Conservation (phyloP, 2,797 vertebrate genomes). For the Sylvilagus floridanus region DNA sequence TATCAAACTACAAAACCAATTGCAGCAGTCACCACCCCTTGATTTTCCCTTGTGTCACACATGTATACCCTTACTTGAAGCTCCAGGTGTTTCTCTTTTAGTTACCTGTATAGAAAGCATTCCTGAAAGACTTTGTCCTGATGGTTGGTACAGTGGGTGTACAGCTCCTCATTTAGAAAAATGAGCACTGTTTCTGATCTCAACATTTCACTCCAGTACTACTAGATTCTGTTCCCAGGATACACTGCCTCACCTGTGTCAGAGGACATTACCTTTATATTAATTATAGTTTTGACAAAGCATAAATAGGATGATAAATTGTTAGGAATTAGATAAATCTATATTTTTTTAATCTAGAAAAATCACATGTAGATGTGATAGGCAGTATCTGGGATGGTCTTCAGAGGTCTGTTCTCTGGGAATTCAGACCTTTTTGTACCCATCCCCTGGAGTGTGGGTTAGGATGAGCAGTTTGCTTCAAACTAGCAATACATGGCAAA, state of each 20-base stretch:
- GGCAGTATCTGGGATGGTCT: background rate
- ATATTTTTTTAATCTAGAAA: conserved; percentile 22
- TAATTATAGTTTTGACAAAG: conserved; percentile 37
- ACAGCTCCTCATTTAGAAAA: background rate
- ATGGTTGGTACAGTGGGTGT: background rate
- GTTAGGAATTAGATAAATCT: background rate
- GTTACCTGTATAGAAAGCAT: background rate
- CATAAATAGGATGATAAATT: conserved; percentile 6
- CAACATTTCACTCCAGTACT: background rate
- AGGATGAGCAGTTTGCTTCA: conserved; percentile 11
- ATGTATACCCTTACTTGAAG: background rate
- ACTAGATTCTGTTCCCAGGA: background rate
- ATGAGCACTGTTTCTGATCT: background rate
- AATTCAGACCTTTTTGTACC: background rate
- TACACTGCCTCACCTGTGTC: background rate
- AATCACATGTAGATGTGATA: background rate
- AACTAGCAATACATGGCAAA: conserved; percentile 11
- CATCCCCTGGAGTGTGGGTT: background rate
- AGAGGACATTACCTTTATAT: conserved; percentile 41
- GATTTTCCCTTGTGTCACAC: background rate
- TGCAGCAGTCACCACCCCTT: background rate
- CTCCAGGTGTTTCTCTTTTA: background rate
- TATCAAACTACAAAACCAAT: background rate
- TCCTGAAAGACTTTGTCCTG: background rate
- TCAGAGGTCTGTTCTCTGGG: background rate